A percentile compares a stretch with the other conserved stretches of the same genome.
Evolutionary conservation across 1,140 invertebrate genomes (phyloP).

Genomic region (Drosophila neocordata): DNA sequence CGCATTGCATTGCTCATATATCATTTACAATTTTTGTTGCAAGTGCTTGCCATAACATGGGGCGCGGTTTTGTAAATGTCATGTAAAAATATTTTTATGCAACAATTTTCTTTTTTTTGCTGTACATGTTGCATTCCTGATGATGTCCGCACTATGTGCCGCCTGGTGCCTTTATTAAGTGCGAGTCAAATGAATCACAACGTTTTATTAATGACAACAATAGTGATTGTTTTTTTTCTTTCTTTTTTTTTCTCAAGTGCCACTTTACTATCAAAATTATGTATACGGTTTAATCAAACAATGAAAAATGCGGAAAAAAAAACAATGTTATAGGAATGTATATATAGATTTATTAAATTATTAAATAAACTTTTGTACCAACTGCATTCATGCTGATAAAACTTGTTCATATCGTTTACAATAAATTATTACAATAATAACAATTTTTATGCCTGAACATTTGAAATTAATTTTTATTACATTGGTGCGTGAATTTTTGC

Average conservation of each 20-base stretch:
- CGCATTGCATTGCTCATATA: not conserved
- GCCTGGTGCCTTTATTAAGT: constrained; percentile 47
- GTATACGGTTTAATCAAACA: constrained; percentile 36
- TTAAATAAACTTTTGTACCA: constrained; percentile 49
- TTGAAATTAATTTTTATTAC: constrained; percentile 61
- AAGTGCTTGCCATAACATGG: not conserved
- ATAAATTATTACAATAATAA: constrained; percentile 48
- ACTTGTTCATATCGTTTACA: constrained; percentile 49
- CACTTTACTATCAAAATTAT: constrained; percentile 40
- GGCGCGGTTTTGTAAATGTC: constrained; percentile 1
- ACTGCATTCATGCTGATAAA: constrained; percentile 55
- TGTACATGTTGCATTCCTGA: constrained; percentile 17
- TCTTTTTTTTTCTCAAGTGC: constrained; percentile 39
- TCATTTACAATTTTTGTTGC: constrained; percentile 4
- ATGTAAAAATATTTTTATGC: constrained; percentile 16
- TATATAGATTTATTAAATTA: constrained; percentile 22
- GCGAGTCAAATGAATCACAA: constrained; percentile 55
- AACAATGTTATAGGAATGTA: not conserved
- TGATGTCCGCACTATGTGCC: constrained; percentile 36
- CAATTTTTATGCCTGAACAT: constrained; percentile 52
- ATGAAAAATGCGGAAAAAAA: not conserved
- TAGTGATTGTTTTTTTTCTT: constrained; percentile 28
- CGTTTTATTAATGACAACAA: constrained; percentile 51
- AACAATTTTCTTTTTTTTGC: not conserved
- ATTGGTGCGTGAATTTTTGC: constrained; percentile 40